Evolutionary conservation across 2,888 invertebrate species (phyloP).

Genomic region (Amitus sp.): DNA sequence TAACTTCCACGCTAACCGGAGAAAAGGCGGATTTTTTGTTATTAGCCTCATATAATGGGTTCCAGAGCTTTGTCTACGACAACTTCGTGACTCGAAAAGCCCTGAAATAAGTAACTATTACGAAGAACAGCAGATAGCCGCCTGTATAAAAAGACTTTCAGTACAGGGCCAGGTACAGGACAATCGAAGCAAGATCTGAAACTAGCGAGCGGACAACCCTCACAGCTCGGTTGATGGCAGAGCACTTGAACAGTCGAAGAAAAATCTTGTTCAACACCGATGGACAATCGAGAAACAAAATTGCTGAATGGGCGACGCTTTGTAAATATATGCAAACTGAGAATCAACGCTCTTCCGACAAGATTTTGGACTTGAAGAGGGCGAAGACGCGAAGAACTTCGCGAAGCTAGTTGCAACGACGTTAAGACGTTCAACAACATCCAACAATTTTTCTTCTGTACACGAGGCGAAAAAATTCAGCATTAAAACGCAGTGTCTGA

Average conservation of each 20-base stretch:
- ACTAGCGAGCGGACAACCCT: slow-evolving; percentile 9
- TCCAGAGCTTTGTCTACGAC: too few relatives aligned
- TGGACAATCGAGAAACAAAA: slow-evolving; percentile 39
- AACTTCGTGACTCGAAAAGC: too few relatives aligned
- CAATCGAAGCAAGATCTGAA: background rate
- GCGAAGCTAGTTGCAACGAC: slow-evolving; percentile 49
- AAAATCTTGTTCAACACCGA: slow-evolving; percentile 13
- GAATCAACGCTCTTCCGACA: slow-evolving; percentile 54
- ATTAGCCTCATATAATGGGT: too few relatives aligned
- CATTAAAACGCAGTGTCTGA: slow-evolving; percentile 50
- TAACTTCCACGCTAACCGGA: too few relatives aligned
- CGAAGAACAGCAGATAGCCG: too few relatives aligned
- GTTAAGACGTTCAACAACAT: slow-evolving; percentile 53
- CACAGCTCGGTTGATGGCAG: slow-evolving; percentile 5
- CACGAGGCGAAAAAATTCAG: slow-evolving; percentile 52
- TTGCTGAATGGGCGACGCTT: slow-evolving; percentile 52
- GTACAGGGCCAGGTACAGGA: too few relatives aligned
- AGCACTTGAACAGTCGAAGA: background rate
- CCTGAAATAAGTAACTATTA: too few relatives aligned
- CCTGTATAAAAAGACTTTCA: too few relatives aligned
- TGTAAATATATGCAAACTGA: slow-evolving; percentile 48
- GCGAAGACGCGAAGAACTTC: slow-evolving; percentile 9
- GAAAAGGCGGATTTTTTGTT: too few relatives aligned
- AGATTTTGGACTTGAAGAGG: slow-evolving; percentile 47
- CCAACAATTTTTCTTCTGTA: slow-evolving; percentile 52